These are phyloP conservation scores for Zygogramma bicolorata DNA, from an alignment of 2,888 invertebrate genomes.

Conservation along the genomic window DNA sequence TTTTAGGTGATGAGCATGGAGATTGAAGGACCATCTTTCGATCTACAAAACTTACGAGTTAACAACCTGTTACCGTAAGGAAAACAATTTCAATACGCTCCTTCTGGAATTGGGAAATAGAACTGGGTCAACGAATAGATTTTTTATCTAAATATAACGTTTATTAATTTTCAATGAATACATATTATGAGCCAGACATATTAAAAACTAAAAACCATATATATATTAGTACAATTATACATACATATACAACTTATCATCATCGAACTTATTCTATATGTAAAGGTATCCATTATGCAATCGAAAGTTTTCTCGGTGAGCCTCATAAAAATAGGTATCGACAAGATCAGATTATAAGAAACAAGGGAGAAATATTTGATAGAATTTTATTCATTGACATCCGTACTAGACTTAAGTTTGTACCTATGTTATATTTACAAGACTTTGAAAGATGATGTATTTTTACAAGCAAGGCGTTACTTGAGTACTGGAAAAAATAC, in stretches of 20 bases:
- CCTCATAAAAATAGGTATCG: constrained; percentile 25
- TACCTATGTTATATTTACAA: constrained; percentile 56
- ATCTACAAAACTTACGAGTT: too few species aligned
- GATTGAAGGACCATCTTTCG: too few species aligned
- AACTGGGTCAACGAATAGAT: constrained; percentile 33
- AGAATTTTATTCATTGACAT: constrained; percentile 53
- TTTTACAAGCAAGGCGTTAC: constrained; percentile 12
- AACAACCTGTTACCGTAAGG: too few species aligned
- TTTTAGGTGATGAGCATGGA: too few species aligned
- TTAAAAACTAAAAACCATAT: constrained; percentile 51
- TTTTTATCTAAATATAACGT: constrained; percentile 57
- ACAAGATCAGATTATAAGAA: constrained; percentile 28
- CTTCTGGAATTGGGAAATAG: too few species aligned
- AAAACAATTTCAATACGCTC: too few species aligned
- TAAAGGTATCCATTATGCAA: constrained; percentile 27
- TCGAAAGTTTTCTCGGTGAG: constrained; percentile 50
- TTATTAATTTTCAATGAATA: constrained; percentile 56
- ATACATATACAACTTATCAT: constrained; percentile 54
- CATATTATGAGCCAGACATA: constrained; percentile 51
- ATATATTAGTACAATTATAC: constrained; percentile 56
- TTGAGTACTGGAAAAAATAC: constrained; percentile 18
- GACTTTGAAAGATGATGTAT: constrained; percentile 20
- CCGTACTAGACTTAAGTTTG: constrained; percentile 53
- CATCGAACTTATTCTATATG: constrained; percentile 41
- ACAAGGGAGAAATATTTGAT: constrained; percentile 14